Evolutionary conservation across 2,113 vertebrate species (phyloP), one percentile per base, ranked within the genome.

Genomic region (Dascyllus trimaculatus): DNA sequence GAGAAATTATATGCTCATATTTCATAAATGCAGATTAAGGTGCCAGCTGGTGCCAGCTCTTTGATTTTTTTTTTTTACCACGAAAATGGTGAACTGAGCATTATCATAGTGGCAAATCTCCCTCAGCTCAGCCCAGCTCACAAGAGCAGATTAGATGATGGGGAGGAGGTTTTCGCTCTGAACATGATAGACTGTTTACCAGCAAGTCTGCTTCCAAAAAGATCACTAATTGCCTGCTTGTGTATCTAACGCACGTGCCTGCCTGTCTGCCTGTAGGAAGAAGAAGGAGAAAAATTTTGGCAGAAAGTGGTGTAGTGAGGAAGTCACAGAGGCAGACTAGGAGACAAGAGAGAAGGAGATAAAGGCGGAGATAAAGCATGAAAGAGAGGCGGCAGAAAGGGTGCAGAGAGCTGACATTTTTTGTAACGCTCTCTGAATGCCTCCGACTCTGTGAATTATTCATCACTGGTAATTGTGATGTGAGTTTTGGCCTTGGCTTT

Each of bases 21-120:
- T 89, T 84, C 71, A 83, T 82, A 82, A 84, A 86, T 78, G 61
- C 76, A 88, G 78, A 89, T 91, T 71, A 88, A 88, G 58, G 71
- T 71, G 66, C 53, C 85, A 85, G 90, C 71, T 87, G 85, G 64
- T 81, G 67, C 67, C 49, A 74, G 75, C 78, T 49, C 59, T 80
- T 66, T 14, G 61, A 66, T 88, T 83, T 71, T 35, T 32, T 29
- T 29, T 35, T 35, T 35, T 45, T 24, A 70, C 48, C 29, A 48
- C 11, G 9, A 77, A 81, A 81, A 69, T 11, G 29, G 78, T 71
- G 22, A 88, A 82, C 63, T 29, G 64, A 78, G 71, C 56, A 25
- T 84, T 75, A 82, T 78, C 57, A 14, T 59, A 22, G 53, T 63
- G 0, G 24, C 79, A 88, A 90, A 82, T 86, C 84, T 86, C 68